Evolutionary conservation across 2,888 invertebrate genomes (phyloP).

Genomic region (Charanyca ferruginea): DNA sequence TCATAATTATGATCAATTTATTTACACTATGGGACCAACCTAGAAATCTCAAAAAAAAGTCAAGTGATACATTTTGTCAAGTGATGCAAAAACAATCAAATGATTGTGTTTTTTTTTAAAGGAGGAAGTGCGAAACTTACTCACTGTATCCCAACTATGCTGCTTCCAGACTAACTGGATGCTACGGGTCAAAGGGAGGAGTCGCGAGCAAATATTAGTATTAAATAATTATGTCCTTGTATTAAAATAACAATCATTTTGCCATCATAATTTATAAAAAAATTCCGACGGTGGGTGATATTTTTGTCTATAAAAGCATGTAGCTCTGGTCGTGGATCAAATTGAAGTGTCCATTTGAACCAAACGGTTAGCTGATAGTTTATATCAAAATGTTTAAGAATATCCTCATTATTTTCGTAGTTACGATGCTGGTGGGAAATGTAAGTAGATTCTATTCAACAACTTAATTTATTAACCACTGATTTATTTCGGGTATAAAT

Average conservation of each 20-base stretch:
- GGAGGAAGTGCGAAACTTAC: no score
- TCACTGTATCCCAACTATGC: no score
- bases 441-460: constrained; percentile 30
- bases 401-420: constrained; percentile 28
- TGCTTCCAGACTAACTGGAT: no score
- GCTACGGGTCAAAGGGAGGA: neutral
- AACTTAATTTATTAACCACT: no score
- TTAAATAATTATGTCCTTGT: constrained; percentile 21
- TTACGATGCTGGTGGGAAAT: constrained; percentile 38
- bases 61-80: no score
- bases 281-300: constrained; percentile 2
- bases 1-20: no score
- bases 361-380: constrained; percentile 12
- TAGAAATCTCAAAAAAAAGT: no score
- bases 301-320: constrained; percentile 35
- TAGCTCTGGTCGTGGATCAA: neutral
- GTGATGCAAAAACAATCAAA: no score
- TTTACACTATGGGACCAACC: no score
- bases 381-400: constrained; percentile 43
- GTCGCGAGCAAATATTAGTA: neutral
- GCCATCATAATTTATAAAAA: constrained; percentile 46
- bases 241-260: constrained; percentile 33
- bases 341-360: neutral
- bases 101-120: no score
- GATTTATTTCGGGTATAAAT: no score